Evolutionary conservation across 2,113 vertebrate genomes (phyloP).

Genomic region (Paratilapia polleni): DNA sequence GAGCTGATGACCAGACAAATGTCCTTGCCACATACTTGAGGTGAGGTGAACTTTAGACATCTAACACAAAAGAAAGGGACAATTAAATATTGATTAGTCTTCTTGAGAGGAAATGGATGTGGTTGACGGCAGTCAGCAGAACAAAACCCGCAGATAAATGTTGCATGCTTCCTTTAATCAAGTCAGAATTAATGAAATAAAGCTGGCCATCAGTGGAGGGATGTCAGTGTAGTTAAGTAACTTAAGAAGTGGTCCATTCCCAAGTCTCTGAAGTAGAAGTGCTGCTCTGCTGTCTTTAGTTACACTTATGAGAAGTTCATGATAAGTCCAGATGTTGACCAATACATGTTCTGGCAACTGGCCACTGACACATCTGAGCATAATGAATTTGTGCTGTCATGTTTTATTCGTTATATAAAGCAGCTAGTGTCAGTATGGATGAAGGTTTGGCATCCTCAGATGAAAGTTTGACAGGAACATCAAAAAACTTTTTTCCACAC

Average conservation of each 20-base stretch:
- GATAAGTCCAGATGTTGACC: slow-evolving; percentile 4
- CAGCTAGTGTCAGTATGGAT: neutral
- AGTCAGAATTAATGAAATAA: slow-evolving; percentile 15
- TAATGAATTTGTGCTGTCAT: slow-evolving; percentile 14
- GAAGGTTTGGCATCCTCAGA: neutral
- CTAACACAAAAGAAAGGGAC: slow-evolving; percentile 35
- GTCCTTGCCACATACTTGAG: slow-evolving; percentile 40
- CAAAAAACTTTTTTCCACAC: neutral
- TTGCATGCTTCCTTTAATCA: slow-evolving; percentile 48
- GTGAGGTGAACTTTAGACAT: slow-evolving; percentile 42
- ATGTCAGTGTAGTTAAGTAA: slow-evolving; percentile 14
- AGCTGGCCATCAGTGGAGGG: neutral
- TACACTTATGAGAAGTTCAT: slow-evolving; percentile 4
- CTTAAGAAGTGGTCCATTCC: neutral
- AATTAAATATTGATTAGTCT: slow-evolving; percentile 63
- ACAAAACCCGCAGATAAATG: slow-evolving; percentile 49
- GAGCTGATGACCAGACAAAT: slow-evolving; percentile 23
- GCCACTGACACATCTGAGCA: slow-evolving; percentile 3
- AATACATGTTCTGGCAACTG: neutral
- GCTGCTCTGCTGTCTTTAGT: neutral
- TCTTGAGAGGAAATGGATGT: slow-evolving; percentile 31
- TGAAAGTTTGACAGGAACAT: neutral
- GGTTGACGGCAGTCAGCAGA: slow-evolving; percentile 37
- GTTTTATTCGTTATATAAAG: neutral
- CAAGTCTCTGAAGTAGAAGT: slow-evolving; percentile 4